These are phyloP conservation scores for Cephalopachus bancanus DNA, from an alignment of 2,797 vertebrate genomes.

Conservation along the genomic window DNA sequence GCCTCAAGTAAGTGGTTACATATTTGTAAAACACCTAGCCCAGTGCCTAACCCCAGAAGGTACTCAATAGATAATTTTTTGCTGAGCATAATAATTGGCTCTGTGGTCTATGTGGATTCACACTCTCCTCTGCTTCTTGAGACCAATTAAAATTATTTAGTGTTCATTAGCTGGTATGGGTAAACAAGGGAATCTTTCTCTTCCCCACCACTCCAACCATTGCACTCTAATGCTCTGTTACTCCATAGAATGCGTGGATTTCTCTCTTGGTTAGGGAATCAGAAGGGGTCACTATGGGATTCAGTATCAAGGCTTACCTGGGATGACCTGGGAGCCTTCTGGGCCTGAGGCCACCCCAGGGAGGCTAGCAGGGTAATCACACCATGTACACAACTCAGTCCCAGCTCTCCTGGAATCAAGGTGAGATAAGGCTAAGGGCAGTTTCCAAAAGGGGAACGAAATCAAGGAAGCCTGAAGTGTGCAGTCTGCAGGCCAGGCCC, in stretches of 20 bases:
- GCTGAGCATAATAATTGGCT: slow-evolving; percentile 63
- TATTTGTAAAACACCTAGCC: background rate
- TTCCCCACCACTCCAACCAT: slow-evolving; percentile 36
- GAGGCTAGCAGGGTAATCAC: background rate
- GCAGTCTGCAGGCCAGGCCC: background rate
- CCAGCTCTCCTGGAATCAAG: background rate
- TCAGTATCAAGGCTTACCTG: background rate
- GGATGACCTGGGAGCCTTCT: background rate
- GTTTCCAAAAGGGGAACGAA: background rate
- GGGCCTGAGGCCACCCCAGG: background rate
- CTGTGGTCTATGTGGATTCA: slow-evolving; percentile 48
- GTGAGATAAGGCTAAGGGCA: slow-evolving; percentile 6
- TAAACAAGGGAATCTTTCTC: slow-evolving; percentile 74
- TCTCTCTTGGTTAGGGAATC: background rate
- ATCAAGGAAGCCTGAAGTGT: background rate
- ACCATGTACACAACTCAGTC: background rate
- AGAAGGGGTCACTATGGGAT: background rate
- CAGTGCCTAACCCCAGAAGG: slow-evolving; percentile 13
- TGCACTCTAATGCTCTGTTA: background rate
- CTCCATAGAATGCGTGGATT: background rate
- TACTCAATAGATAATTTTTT: background rate
- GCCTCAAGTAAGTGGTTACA: background rate
- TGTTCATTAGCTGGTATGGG: slow-evolving; percentile 69
- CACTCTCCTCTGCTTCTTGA: slow-evolving; percentile 68
- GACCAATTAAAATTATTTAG: slow-evolving; percentile 82